These are phyloP conservation scores for Liopterus haemorrhoidalis DNA, from an alignment of 2,888 invertebrate genomes.

Conservation along the genomic window DNA sequence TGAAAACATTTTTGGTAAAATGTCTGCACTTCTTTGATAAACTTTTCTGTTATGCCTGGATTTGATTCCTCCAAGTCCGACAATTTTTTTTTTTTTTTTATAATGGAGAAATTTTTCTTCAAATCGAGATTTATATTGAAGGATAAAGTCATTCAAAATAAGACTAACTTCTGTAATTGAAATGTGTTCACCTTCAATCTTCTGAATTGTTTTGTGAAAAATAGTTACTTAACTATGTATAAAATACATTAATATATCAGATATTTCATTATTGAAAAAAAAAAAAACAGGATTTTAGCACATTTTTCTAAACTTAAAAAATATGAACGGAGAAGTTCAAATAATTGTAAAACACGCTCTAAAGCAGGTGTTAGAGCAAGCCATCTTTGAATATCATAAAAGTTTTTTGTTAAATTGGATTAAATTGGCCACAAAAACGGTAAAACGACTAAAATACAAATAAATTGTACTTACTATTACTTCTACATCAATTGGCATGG, in stretches of 20 bases:
- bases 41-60: constrained; percentile 18
- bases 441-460: constrained; percentile 32
- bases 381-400: constrained; percentile 33
- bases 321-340: constrained; percentile 33
- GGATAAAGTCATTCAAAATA: constrained; percentile 27
- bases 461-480: constrained; percentile 32
- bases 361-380: constrained; percentile 32
- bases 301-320: constrained; percentile 35
- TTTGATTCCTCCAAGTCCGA: constrained; percentile 46
- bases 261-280: constrained; percentile 33
- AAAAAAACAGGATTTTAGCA: constrained; percentile 32
- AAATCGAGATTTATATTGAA: constrained; percentile 28
- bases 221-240: constrained; percentile 31
- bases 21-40: constrained; percentile 19
- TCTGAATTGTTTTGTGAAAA: no score
- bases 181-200: constrained; percentile 28
- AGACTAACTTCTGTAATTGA: constrained; percentile 30
- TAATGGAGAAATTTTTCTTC: constrained; percentile 41
- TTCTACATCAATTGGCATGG: constrained; percentile 32
- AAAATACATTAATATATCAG: constrained; percentile 32
- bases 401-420: constrained; percentile 33
- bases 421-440: constrained; percentile 31
- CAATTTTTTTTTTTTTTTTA: constrained; percentile 51
- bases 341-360: constrained; percentile 32
- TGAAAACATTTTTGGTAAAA: constrained; percentile 20